Conservation (phyloP, 2,113 vertebrate genomes). For the Cephalopholis sonnerati region DNA sequence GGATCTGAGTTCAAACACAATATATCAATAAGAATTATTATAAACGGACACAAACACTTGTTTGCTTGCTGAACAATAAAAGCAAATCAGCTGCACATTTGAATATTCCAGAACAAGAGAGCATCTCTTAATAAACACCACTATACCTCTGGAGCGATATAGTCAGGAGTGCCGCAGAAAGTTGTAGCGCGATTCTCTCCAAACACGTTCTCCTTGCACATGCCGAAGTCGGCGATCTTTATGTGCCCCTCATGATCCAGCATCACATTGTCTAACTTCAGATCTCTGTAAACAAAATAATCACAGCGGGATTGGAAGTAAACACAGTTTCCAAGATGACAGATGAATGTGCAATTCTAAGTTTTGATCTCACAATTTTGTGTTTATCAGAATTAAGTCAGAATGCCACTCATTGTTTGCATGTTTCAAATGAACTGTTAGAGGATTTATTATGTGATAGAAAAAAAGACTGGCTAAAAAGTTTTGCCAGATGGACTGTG, state of each 20-base stretch:
- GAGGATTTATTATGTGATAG: neutral
- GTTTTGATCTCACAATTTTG: neutral
- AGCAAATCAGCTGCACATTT: neutral
- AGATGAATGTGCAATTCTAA: neutral
- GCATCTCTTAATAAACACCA: neutral
- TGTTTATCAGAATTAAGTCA: neutral
- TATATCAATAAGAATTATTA: neutral
- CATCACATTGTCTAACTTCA: conserved; percentile 99
- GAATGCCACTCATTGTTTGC: neutral
- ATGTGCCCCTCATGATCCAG: conserved; percentile 94
- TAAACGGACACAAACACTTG: neutral
- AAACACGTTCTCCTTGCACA: conserved; percentile 97
- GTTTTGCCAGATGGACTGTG: conserved; percentile 2
- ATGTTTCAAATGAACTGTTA: conserved; percentile 4
- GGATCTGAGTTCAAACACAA: conserved; percentile 84
- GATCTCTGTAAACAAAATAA: conserved; percentile 86
- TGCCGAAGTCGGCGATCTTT: conserved; percentile 98
- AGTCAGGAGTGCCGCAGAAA: conserved; percentile 98
- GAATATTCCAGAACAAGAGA: conserved; percentile 17
- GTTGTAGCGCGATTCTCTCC: conserved; percentile 94
- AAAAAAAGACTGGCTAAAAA: neutral
- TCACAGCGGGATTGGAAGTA: conserved; percentile 13
- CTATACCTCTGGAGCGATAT: conserved; percentile 91
- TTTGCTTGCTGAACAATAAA: neutral
- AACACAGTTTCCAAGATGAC: neutral